phyloP scores from a whole-genome alignment of 1,140 invertebrate species.

The Littorina saxatilis region DNA sequence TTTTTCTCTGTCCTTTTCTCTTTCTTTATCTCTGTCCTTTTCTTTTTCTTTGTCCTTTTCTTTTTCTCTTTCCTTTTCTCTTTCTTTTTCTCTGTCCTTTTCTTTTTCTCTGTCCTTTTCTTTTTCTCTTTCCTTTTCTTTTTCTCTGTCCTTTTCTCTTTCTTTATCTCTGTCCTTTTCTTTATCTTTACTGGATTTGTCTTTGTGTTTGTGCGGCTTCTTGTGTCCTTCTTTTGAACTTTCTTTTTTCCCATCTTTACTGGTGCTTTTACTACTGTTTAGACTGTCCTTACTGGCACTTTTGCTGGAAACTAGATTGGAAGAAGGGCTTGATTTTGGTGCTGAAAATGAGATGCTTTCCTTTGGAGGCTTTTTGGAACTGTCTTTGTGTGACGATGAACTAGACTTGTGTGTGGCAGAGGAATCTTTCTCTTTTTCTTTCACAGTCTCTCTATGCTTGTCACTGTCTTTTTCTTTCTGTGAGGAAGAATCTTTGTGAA shows the following conservation, averaged over 20 bases:
- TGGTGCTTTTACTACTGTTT: neutral
- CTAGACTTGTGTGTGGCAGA: neutral
- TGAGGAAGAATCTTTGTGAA: neutral
- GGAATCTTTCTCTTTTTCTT: neutral
- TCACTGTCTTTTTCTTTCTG: slow-evolving; percentile 16
- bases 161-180: no score
- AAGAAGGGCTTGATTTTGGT: neutral
- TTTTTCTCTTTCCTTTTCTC: no score
- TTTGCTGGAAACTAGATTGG: neutral
- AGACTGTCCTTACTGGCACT: neutral
- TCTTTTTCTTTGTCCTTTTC: no score
- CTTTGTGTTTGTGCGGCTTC: slow-evolving; percentile 27
- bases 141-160: no score
- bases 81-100: no score
- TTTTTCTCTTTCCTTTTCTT: no score
- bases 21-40: no score
- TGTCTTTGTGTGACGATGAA: slow-evolving; percentile 8
- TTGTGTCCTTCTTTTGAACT: slow-evolving; percentile 10
- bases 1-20: no score
- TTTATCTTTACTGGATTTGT: slow-evolving; percentile 7
- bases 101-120: no score
- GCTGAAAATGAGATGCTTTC: neutral
- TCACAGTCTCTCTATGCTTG: neutral
- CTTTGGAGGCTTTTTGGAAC: neutral
- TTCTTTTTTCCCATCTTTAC: neutral